Evolutionary conservation across 2,888 invertebrate genomes (phyloP).

Genomic region (Phasia obesa): DNA sequence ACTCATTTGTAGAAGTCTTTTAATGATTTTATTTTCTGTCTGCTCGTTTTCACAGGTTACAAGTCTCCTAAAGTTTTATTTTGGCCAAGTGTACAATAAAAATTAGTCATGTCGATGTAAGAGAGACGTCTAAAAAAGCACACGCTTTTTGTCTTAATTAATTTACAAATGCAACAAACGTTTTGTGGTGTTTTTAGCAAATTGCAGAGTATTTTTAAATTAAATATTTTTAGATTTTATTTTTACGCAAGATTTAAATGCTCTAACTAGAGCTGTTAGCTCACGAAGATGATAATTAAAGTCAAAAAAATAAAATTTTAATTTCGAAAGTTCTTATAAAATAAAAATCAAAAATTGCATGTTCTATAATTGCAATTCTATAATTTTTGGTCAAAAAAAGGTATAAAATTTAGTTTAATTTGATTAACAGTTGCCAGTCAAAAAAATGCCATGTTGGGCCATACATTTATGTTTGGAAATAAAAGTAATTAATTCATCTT

Average conservation of each 20-base stretch:
- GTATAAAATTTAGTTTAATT: too few relatives aligned
- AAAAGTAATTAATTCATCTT: too few relatives aligned
- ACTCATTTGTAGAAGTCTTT: slow-evolving; percentile 40
- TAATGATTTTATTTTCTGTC: background rate
- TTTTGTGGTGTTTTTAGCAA: slow-evolving; percentile 16
- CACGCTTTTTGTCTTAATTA: slow-evolving; percentile 21
- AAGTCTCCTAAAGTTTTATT: slow-evolving; percentile 37
- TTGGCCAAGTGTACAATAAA: slow-evolving; percentile 15
- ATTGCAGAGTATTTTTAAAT: slow-evolving; percentile 10
- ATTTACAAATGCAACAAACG: slow-evolving; percentile 14
- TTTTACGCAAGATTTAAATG: background rate
- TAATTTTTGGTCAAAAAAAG: too few relatives aligned
- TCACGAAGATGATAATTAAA: too few relatives aligned
- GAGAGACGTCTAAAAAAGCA: background rate
- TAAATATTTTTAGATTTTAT: background rate
- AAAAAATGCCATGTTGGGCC: too few relatives aligned
- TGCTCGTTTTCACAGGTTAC: slow-evolving; percentile 6
- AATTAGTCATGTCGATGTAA: slow-evolving; percentile 51
- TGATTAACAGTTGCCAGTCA: too few relatives aligned
- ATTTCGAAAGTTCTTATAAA: too few relatives aligned
- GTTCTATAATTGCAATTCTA: too few relatives aligned
- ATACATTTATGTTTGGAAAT: too few relatives aligned
- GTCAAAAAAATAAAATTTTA: too few relatives aligned
- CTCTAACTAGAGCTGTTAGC: too few relatives aligned
- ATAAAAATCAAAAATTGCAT: too few relatives aligned